These are phyloP conservation scores for Lophius americanus DNA, from an alignment of 2,797 vertebrate species.

Conservation along the genomic window DNA sequence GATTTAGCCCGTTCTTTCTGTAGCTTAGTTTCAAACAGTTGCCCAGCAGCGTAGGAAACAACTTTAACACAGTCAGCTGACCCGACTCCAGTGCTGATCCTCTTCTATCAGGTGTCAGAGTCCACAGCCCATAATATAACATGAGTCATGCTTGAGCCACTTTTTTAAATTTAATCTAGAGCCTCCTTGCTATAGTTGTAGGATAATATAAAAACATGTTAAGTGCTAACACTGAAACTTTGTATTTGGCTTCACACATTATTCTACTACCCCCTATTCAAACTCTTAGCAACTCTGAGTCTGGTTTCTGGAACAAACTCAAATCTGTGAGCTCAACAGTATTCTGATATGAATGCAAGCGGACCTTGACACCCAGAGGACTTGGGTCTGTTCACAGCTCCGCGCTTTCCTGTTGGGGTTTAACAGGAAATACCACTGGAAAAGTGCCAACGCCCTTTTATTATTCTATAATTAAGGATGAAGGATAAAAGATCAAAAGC, in stretches of 20 bases:
- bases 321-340: neutral
- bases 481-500: neutral
- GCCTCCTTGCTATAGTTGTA: neutral
- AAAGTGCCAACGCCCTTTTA: neutral
- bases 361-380: conserved; percentile 6
- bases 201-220: neutral
- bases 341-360: neutral
- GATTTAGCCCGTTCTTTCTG: too few species aligned
- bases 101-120: neutral
- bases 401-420: conserved; percentile 16
- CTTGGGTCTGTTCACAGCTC: neutral
- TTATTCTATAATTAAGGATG: too few species aligned
- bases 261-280: neutral
- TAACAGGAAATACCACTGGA: neutral
- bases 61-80: neutral
- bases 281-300: neutral
- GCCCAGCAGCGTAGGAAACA: neutral
- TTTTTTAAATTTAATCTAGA: neutral
- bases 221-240: neutral
- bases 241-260: neutral
- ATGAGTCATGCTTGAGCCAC: conserved; percentile 7
- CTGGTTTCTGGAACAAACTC: too few species aligned
- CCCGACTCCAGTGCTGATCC: neutral
- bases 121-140: neutral
- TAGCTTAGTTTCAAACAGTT: neutral